These are phyloP conservation scores for Dyspetes luteomarginatus DNA, from an alignment of 2,888 invertebrate genomes.

Conservation along the genomic window DNA sequence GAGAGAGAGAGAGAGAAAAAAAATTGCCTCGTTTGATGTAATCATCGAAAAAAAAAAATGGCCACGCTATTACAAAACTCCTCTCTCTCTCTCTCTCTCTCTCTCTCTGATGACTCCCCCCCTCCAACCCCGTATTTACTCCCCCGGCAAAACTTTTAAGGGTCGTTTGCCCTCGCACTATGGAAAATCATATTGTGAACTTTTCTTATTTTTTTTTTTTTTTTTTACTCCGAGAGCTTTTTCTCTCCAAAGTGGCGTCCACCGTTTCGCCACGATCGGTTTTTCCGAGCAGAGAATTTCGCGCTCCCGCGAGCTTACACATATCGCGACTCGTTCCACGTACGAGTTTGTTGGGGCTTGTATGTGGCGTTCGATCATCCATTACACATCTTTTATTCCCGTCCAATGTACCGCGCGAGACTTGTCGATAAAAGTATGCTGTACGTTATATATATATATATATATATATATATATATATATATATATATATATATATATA, in stretches of 20 bases:
- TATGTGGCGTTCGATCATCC: constrained; percentile 32
- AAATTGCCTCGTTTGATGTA: constrained; percentile 44
- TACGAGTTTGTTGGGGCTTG: constrained; percentile 14
- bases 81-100: constrained; percentile 17
- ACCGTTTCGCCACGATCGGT: constrained; percentile 31
- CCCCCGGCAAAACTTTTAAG: constrained; percentile 51
- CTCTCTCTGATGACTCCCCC: constrained; percentile 25
- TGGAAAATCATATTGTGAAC: constrained; percentile 14
- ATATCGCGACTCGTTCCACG: constrained; percentile 79
- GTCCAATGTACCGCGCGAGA: constrained; percentile 37
- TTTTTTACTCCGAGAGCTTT: constrained; percentile 49
- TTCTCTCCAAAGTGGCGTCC: neutral
- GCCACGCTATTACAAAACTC: constrained; percentile 40
- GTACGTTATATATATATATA: neutral
- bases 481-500: neutral
- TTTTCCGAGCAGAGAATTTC: constrained; percentile 57
- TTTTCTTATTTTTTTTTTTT: neutral
- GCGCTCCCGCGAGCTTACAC: constrained; percentile 61
- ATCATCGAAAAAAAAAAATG: constrained; percentile 42
- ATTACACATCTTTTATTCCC: constrained; percentile 41
- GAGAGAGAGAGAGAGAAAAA: constrained; percentile 24
- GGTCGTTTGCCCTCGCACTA: constrained; percentile 31
- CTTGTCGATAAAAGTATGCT: constrained; percentile 25
- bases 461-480: neutral
- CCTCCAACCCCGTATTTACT: constrained; percentile 7